Evolutionary conservation across 2,113 vertebrate species (phyloP).

Genomic region (Zosterops hypoxanthus): DNA sequence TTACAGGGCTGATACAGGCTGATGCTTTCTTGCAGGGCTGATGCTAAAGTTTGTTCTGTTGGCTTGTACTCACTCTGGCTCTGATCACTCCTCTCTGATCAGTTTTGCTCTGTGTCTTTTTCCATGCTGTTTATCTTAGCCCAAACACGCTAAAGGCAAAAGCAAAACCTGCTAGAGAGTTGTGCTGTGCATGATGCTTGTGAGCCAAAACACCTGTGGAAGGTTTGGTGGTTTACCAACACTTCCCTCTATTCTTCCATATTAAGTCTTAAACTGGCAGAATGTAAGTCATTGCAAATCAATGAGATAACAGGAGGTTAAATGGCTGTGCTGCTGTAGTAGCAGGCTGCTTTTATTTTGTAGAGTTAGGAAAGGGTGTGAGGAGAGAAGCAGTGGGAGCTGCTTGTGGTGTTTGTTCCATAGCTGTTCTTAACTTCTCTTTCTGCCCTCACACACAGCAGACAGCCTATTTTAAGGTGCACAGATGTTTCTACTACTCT

Average conservation of each 20-base stretch:
- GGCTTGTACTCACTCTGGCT: neutral
- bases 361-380: neutral
- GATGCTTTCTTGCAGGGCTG: neutral
- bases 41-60: neutral
- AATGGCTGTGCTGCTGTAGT: neutral
- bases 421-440: neutral
- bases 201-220: neutral
- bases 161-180: neutral
- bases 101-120: neutral
- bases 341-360: neutral
- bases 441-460: neutral
- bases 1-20: neutral
- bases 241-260: neutral
- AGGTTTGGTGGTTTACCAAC: neutral
- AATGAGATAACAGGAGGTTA: neutral
- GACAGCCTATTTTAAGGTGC: slow-evolving; percentile 46
- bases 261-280: neutral
- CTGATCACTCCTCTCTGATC: neutral
- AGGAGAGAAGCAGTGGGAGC: neutral
- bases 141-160: neutral
- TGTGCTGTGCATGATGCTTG: neutral
- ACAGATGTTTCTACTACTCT: slow-evolving; percentile 43
- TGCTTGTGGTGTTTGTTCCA: neutral
- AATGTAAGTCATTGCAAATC: neutral
- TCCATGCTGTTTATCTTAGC: neutral